Evolutionary conservation across 2,113 vertebrate species (phyloP), one percentile per base, ranked within the genome.

Genomic region (Epinephelus moara): DNA sequence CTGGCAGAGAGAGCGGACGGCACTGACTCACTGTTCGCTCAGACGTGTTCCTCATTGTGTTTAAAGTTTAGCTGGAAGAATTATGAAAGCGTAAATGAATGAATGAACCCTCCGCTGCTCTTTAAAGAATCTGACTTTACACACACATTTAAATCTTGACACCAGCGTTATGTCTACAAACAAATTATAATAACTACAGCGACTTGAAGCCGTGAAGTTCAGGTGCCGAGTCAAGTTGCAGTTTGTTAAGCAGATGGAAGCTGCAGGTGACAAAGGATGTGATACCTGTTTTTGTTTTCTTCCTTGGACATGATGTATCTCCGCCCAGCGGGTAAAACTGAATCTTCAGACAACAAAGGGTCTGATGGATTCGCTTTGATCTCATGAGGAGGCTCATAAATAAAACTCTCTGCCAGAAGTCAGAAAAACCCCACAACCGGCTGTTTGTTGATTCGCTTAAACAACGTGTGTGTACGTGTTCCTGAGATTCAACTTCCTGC

Each of bases 41-140:
- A 19, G 33, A 73, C 71, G 68, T 70, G 52, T 25, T 15, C 23
- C n/a, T 56, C 15, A 67, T 74, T 72, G 79, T 82, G 62, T 80
- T 86, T 74, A 75, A 80, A 82, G 68, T 87, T 85, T 67, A 86
- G 74, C 63, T 52, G 75, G 47, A 85, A 68, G 81, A 88, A 63
- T 67, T 53, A 73, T 66, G 56, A 72, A 75, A 47, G 55, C 37
- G 15, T 10, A 7, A 78, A 57, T 12, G 19, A 79, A 40, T 72
- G 25, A 62, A 19, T 53, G 21, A 37, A 45, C 57, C 33, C n/a
- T 75, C 3, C 2, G 27, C 9, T 59, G 55, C 37, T 50, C 55
- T 66, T 40, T 6, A 52, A 23, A 30, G 62, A 47, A 60, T 76
- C 70, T 62, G 12, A 74, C 47, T 68, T 82, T 68, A 55, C 45